Evolutionary conservation across 2,888 invertebrate genomes (phyloP), one percentile per base, ranked within the genome.

Genomic region (Cacoxenus indagator): DNA sequence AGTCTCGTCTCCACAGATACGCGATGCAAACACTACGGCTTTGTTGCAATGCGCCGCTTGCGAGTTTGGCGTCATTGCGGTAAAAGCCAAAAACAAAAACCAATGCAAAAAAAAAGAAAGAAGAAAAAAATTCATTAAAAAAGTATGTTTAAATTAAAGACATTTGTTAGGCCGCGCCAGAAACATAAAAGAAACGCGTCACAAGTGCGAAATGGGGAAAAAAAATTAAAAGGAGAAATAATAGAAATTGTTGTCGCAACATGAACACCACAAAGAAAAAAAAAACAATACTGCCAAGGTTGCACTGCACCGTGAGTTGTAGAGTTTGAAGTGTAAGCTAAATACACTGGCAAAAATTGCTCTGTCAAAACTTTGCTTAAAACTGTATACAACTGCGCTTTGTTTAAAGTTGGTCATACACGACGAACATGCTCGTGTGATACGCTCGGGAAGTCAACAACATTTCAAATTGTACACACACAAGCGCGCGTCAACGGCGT

Each of bases 141-240:
- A 37, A 37, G 22, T 31, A 29, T 45, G 61, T 62, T 62, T 62
- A 62, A 62, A 62, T 62, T 62, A 62, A 62, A 62, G 43, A 43
- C 61, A 62, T 62, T 62, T 62, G 61, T 62, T 62, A 62, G 45
- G 45, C 43, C 43, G 61, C 24, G 24, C 57, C 29, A 17, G 11
- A 57, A 57, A 29, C 14, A 31, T 9, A 9, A 31, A 37, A 37
- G 37, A 37, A 37, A 4, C 8, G 37, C 37, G 37, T 8, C 37
- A 37, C 37, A 37, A 37, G 37, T 37, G 37, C 37, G 37, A 37
- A 2, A 37, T n/a, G n/a, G n/a, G 14, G 14, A 37, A 6, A 55
- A 55, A 55, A 17, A 27, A 57, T 2, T 29, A 27, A 57, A 57
- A 55, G 11, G 26, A 55, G n/a, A 5, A 9, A 26, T 14, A 55